These are phyloP conservation scores for Antedon mediterranea DNA, from an alignment of 53 echinoderm and acorn worm species.

Conservation along the genomic window DNA sequence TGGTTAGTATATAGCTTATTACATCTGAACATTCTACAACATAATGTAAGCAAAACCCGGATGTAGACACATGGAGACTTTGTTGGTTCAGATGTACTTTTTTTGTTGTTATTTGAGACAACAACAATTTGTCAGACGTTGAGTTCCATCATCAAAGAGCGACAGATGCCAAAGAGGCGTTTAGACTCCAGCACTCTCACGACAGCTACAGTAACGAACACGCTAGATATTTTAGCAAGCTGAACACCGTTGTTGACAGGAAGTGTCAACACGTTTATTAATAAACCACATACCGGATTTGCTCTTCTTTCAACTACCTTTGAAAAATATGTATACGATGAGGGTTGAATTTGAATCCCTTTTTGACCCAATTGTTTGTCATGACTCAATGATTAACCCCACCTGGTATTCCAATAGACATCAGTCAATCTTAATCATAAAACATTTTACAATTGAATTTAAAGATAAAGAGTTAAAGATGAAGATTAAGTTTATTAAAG, in stretches of 20 bases:
- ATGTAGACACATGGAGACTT: not conserved
- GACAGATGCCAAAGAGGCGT: not conserved
- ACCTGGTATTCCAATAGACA: too few species aligned
- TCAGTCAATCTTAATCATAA: too few species aligned
- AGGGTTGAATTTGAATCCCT: not conserved
- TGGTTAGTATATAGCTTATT: too few species aligned
- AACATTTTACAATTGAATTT: too few species aligned
- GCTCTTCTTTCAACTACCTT: not conserved
- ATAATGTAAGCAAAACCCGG: too few species aligned
- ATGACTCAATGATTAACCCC: not conserved
- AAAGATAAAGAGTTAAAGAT: too few species aligned
- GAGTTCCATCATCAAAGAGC: not conserved
- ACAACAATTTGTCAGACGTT: not conserved
- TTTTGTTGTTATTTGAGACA: not conserved
- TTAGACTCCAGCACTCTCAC: not conserved
- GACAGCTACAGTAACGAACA: not conserved
- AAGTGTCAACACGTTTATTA: not conserved
- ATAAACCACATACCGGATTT: not conserved
- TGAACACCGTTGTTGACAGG: not conserved
- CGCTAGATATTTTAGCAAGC: not conserved
- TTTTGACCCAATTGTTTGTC: not conserved
- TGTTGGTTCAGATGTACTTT: not conserved
- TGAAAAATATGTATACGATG: not conserved
- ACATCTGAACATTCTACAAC: too few species aligned
- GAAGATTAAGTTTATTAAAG: too few species aligned